Base-by-base conservation (phyloP, 2,888 invertebrate species). In the Unio pictorum region DNA sequence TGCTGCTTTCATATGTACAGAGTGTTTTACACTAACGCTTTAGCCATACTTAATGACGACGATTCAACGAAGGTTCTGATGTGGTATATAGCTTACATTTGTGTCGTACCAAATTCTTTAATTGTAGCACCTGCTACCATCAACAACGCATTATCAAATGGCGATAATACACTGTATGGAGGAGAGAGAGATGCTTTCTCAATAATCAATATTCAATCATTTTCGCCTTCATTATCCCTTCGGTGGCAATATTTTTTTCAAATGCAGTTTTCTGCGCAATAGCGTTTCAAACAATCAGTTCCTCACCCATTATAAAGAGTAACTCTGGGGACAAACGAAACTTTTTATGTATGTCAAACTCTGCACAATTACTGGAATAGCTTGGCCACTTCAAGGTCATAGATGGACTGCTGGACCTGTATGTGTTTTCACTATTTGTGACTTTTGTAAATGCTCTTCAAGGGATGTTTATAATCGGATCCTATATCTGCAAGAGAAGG, bases 341-440 rank as follows among this genome's bases (percentile, higher is more conserved):
- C 26, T 72, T 83, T 70, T 71, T 8, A 66, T 83, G 8, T 85
- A 83, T 64, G 55, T 80, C 4, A 80, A 81, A 61, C 71, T 85
- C 55, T 82, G 80, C 61, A 71, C 79, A 6, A 67, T 85, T 23
- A 80, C 83, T 7, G 84, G 85, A 2, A 54, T 82, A 23, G 76
- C 81, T 28, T 85, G 85, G 85, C 63, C 81, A 20, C 71, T 84
- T 6, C 81, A 81, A 15, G n/a, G 71, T 85, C 18, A 66, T 85
- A 5, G 79, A 81, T 56, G 78, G 78, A 3, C 61, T 81, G 23
- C 71, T 82, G 4, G 73, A 77, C 2, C 65, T 79, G 28, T 72
- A 73, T 2, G 66, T 74, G 8, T 76, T 85, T 30, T 72, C 79
- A 6, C 82, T 75, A 61, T 60, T 81, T 30, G 80, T 79, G 1